Base-by-base conservation (phyloP, 2,888 invertebrate species). In the Scrobipalpa costella region DNA sequence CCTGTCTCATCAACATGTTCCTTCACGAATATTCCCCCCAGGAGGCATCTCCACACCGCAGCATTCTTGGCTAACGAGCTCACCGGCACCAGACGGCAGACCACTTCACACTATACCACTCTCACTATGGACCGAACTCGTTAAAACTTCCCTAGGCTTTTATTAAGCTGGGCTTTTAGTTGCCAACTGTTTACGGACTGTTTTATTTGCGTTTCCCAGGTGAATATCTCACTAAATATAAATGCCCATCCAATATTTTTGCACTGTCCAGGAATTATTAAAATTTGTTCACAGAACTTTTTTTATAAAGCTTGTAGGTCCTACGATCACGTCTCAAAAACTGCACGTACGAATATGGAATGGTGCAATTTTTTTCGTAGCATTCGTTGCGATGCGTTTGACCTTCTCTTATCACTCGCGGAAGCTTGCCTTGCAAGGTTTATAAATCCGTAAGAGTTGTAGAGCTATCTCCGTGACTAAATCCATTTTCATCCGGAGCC, bases 81-180 rank as follows among this genome's bases (percentile, higher is more conserved):
- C 19, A 9, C 19, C 17, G 65, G 63, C n/a, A n/a, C n/a, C 66
- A 65, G 61, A 44, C 63, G n/a, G n/a, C 66, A 64, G 63, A 66
- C 65, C 63, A 44, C 64, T 65, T 60, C 73, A 84, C 84, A 85
- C n/a, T n/a, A 83, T 80, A 69, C 74, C 68, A 59, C 71, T 68
- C 65, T 60, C 73, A 79, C 80, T 80, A 79, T 82, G 72, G 66
- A 7, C 55, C 68, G 71, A 79, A 76, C 82, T 83, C 78, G 80
- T 85, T 84, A 82, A 75, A 80, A 74, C 70, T 67, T 60, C 27
- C 44, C 47, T 47, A 33, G 15, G 15, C 55, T 33, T 55, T n/a
- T 55, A 55, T 55, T 55, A 55, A 55, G 19, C 50, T 11, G 21
- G 33, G 55, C 7, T 33, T 55, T 19, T 50, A 19, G 50, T 19